Evolutionary conservation across 2,113 vertebrate species (phyloP), one percentile per base, ranked within the genome.

Genomic region (Pimephales promelas): DNA sequence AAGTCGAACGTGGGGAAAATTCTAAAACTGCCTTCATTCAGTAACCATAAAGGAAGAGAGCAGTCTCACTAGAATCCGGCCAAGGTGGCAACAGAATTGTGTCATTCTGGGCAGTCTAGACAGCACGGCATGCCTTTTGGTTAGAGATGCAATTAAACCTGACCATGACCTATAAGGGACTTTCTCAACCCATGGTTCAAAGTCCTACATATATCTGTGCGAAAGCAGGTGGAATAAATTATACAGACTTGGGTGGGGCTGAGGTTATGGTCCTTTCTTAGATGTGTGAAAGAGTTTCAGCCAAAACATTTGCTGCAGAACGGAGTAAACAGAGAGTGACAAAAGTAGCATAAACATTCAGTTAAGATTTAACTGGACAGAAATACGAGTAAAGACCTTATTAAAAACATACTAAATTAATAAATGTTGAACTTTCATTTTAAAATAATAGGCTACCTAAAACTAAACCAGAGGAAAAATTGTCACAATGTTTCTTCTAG

Each of bases 161-260:
- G 24, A 31, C 26, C 16, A 62, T 45, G 77, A 64, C 59, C 43
- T 28, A n/a, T n/a, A 34, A 40, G 10, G 20, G 74, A 77, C 28
- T 73, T 73, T 79, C 24, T 64, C 43, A 28, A 16, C 14, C n/a
- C 14, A 18, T 18, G 13, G 47, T 59, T 71, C 40, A 40, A 78
- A 40, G 45, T 14, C 66, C 26, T 45, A 47, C 18, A 64, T 77
- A 9, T 40, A 8, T 28, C 9, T 70, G 31, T 59, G 26, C 57
- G 10, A 18, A 16, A 56, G 26, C 3, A 81, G 10, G 40, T 62
- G 66, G 26, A 7, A 18, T 45, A 61, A 72, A 57, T 20, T 45
- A 83, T 43, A 36, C 18, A 34, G 20, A 20, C 61, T 40, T 73
- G 81, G 75, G 81, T 74, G 85, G 62, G 83, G 80, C 81, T 56